phyloP scores from a whole-genome alignment of 2,113 vertebrate species.

The Phrynosoma platyrhinos region DNA sequence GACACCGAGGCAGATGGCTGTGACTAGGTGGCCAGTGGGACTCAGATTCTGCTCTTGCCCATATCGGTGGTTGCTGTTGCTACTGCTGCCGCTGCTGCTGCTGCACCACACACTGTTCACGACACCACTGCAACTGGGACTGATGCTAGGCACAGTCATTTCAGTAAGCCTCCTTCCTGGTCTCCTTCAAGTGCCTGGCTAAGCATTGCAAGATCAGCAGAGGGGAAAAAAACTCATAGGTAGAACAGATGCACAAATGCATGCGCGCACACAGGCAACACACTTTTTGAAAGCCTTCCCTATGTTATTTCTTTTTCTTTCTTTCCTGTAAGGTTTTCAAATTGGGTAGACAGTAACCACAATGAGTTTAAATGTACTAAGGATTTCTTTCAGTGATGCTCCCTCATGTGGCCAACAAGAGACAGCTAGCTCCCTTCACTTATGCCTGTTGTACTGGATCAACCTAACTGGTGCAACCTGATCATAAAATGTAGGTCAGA shows the following conservation, averaged over 20 bases:
- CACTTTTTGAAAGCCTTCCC: background rate
- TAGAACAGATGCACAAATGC: background rate
- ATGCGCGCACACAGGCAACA: background rate
- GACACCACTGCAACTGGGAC: constrained; percentile 70
- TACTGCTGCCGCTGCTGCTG: constrained; percentile 61
- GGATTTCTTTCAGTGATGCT: background rate
- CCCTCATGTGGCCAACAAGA: constrained; percentile 43
- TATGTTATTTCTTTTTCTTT: background rate
- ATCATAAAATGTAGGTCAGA: constrained; percentile 21
- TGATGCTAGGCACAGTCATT: constrained; percentile 78
- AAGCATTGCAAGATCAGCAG: constrained; percentile 10
- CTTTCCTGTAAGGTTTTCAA: background rate
- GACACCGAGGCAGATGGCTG: constrained; percentile 79
- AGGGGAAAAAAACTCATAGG: background rate
- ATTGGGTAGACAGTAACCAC: background rate
- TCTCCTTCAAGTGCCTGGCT: background rate
- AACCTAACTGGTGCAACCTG: background rate
- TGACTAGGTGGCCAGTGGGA: constrained; percentile 78
- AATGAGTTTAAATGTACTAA: background rate
- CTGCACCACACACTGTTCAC: constrained; percentile 22
- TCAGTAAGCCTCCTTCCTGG: constrained; percentile 19
- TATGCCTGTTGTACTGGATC: background rate
- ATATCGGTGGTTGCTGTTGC: constrained; percentile 58
- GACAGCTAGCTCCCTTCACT: constrained; percentile 17
- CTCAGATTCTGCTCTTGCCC: constrained; percentile 68